Conservation (phyloP, 1,140 invertebrate species). For the Cotesia glomerata region DNA sequence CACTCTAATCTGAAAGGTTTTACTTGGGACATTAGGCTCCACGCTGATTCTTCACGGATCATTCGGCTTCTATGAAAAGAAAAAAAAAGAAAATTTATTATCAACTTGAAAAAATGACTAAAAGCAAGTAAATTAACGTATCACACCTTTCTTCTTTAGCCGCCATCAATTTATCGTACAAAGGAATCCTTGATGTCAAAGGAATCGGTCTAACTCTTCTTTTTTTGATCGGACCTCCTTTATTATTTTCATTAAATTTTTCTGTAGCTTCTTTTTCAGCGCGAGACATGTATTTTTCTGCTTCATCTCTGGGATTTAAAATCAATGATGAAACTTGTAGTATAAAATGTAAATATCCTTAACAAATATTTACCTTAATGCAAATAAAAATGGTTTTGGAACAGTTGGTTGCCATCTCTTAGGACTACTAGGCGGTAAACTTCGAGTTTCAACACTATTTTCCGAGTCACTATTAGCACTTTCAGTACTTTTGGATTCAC, state of each 20-base stretch:
- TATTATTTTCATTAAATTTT: slow-evolving; percentile 60
- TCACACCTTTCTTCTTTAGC: slow-evolving; percentile 72
- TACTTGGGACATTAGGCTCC: slow-evolving; percentile 62
- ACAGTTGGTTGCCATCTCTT: slow-evolving; percentile 64
- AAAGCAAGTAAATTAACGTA: slow-evolving; percentile 14
- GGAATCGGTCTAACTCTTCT: slow-evolving; percentile 68
- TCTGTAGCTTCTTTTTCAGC: slow-evolving; percentile 51
- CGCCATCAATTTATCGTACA: slow-evolving; percentile 73
- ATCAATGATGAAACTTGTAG: neutral
- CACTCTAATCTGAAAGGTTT: slow-evolving; percentile 67
- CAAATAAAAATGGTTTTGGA: slow-evolving; percentile 73
- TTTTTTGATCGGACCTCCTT: slow-evolving; percentile 51
- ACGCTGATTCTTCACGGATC: slow-evolving; percentile 55
- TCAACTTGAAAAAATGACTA: slow-evolving; percentile 2
- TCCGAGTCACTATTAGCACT: slow-evolving; percentile 49
- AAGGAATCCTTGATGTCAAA: slow-evolving; percentile 71
- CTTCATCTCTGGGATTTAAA: slow-evolving; percentile 66
- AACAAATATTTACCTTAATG: slow-evolving; percentile 59
- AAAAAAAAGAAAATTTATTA: slow-evolving; percentile 9
- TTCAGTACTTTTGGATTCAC: slow-evolving; percentile 49
- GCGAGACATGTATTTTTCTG: slow-evolving; percentile 62
- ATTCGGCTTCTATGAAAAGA: slow-evolving; percentile 51
- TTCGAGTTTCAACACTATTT: slow-evolving; percentile 53
- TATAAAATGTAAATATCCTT: neutral
- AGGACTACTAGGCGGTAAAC: slow-evolving; percentile 49